Conservation (phyloP, 2,113 vertebrate genomes). For the Gobiocypris rarus region DNA sequence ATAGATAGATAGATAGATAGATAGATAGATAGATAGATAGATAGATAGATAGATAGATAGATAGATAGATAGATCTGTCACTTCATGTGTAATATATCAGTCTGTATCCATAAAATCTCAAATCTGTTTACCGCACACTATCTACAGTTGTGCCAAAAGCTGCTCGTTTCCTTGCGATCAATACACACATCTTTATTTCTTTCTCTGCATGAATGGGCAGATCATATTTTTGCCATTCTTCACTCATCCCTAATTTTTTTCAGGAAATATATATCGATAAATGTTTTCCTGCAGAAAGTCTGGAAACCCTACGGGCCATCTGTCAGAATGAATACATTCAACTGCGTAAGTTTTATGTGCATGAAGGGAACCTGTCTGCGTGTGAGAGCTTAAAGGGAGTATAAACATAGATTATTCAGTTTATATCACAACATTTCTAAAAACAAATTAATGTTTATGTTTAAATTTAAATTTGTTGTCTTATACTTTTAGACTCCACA, state of each 20-base stretch:
- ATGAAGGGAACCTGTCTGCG: neutral
- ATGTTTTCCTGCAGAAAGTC: constrained; percentile 23
- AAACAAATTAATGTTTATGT: neutral
- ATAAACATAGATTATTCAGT: neutral
- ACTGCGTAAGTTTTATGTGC: constrained; percentile 16
- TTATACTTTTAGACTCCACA: neutral
- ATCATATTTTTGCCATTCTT: constrained; percentile 25
- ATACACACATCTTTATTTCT: constrained; percentile 31
- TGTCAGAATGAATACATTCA: constrained; percentile 44
- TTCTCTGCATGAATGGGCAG: constrained; percentile 14
- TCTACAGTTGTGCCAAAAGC: constrained; percentile 12
- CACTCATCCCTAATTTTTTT: neutral
- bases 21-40: too few species aligned
- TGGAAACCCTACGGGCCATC: neutral
- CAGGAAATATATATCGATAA: constrained; percentile 23
- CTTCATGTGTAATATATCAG: too few species aligned
- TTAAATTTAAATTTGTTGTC: neutral
- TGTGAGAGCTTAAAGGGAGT: neutral
- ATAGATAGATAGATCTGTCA: too few species aligned
- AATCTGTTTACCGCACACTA: neutral
- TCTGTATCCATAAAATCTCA: neutral
- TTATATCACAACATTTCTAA: neutral
- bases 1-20: too few species aligned
- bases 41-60: too few species aligned
- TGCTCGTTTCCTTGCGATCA: constrained; percentile 14